Evolutionary conservation across 2,888 invertebrate genomes (phyloP), one percentile per base, ranked within the genome.

Genomic region (Cheilosia grossa): DNA sequence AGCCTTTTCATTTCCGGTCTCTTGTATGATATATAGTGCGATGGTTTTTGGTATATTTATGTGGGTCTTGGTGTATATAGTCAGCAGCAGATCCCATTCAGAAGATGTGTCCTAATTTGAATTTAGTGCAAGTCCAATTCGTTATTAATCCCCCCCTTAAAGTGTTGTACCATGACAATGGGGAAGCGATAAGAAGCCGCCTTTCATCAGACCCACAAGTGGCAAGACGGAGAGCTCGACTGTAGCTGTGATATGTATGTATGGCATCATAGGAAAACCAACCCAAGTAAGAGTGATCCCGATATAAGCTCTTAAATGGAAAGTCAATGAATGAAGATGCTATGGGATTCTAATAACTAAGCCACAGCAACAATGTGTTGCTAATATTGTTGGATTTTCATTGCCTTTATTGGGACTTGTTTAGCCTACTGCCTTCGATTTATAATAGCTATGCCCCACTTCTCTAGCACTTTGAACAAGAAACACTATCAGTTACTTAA

Each of bases 141-240:
- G 15, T 9, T 37, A 24, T 33, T 58, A 70, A 70, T 70, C 37
- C n/a, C 37, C 37, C 47, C 15, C n/a, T 58, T 70, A 69, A 13
- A 69, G 30, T 47, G 44, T 42, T 54, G 40, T 54, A 9, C 17
- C n/a, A 56, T 33, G 13, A 58, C 56, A 58, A 58, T 44, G 37
- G 30, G 37, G 2, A 58, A 15, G n/a, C 37, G 33, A 58, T 58
- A 58, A 58, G 37, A 49, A 33, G 58, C 30, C 33, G 47, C 44
- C 47, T 58, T 47, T 47, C 44, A 37, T 56, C 30, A 44, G n/a
- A 17, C n/a, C 21, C 9, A 24, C 7, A 61, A 3, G 10, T n/a
- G 69, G 10, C 37, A 30, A 51, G 51, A n/a, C 19, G 17, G 27
- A n/a, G 4, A 37, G 53, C n/a, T 27, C 40, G 42, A 40, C 24